A percentile compares a stretch with the other conserved stretches of the same genome.
Evolutionary conservation across 2,888 invertebrate genomes (phyloP).

Genomic region (Biston stratarius): DNA sequence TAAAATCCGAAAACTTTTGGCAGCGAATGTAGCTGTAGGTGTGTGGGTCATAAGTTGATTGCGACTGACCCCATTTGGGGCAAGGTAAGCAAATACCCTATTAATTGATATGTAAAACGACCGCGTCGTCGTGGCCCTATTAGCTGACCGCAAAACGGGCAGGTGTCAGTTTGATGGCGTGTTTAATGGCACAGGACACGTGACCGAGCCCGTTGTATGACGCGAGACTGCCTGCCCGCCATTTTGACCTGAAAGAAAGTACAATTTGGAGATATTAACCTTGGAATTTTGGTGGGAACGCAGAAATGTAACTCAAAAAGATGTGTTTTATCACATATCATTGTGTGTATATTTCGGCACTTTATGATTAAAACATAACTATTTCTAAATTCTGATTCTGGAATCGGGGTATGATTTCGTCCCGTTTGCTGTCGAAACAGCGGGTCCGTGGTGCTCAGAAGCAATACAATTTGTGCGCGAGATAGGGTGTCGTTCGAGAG

Average conservation of each 20-base stretch:
- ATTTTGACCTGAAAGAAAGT: not conserved
- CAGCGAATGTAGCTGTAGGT: conserved; percentile 4
- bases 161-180: conserved; percentile 1
- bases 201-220: not conserved
- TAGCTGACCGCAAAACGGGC: conserved; percentile 13
- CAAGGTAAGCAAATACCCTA: conserved; percentile 38
- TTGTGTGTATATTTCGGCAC: no score
- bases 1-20: not conserved
- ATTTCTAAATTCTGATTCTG: no score
- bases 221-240: not conserved
- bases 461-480: no score
- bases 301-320: no score
- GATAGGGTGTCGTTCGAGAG: no score
- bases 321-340: no score
- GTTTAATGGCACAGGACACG: not conserved
- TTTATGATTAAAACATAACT: no score
- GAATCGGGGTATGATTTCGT: no score
- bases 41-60: conserved; percentile 23
- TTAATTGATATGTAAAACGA: conserved; percentile 36
- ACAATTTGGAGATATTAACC: no score
- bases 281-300: no score
- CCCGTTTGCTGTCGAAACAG: no score
- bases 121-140: conserved; percentile 18
- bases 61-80: conserved; percentile 35
- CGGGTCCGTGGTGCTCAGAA: no score